Conservation (phyloP, 2,888 invertebrate genomes). For the Drosophila histrio region DNA sequence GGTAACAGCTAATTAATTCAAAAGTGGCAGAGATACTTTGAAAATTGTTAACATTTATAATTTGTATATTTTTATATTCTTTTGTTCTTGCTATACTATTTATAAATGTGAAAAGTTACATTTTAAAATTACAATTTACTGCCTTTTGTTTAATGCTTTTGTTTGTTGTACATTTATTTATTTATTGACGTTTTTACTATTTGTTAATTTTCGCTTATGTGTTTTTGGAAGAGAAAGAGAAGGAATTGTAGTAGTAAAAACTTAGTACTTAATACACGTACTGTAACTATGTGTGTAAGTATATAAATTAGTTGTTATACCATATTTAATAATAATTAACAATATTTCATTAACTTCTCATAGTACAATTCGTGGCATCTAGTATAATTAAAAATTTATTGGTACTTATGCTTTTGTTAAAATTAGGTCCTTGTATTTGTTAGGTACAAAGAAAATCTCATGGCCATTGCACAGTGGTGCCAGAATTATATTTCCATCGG, state of each 20-base stretch:
- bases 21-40: constrained; percentile 36
- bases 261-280: constrained; percentile 24
- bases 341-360: constrained; percentile 53
- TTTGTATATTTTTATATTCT: constrained; percentile 11
- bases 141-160: constrained; percentile 43
- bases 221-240: constrained; percentile 58
- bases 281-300: constrained; percentile 25
- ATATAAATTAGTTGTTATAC: constrained; percentile 60
- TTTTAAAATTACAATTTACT: constrained; percentile 40
- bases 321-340: constrained; percentile 66
- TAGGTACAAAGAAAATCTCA: constrained; percentile 70
- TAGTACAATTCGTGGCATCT: constrained; percentile 61
- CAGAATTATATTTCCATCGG: constrained; percentile 29
- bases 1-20: constrained; percentile 32
- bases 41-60: constrained; percentile 28
- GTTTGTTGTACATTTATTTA: constrained; percentile 38
- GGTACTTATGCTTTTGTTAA: constrained; percentile 36
- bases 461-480: constrained; percentile 52
- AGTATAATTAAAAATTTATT: constrained; percentile 39
- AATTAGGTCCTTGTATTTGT: constrained; percentile 47
- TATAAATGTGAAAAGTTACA: constrained; percentile 59
- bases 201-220: constrained; percentile 31
- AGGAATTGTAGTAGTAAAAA: constrained; percentile 52
- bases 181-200: constrained; percentile 22
- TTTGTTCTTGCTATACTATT: constrained; percentile 23